phyloP scores from a whole-genome alignment of 2,888 invertebrate species.

The Caenorhabditis panamensis region DNA sequence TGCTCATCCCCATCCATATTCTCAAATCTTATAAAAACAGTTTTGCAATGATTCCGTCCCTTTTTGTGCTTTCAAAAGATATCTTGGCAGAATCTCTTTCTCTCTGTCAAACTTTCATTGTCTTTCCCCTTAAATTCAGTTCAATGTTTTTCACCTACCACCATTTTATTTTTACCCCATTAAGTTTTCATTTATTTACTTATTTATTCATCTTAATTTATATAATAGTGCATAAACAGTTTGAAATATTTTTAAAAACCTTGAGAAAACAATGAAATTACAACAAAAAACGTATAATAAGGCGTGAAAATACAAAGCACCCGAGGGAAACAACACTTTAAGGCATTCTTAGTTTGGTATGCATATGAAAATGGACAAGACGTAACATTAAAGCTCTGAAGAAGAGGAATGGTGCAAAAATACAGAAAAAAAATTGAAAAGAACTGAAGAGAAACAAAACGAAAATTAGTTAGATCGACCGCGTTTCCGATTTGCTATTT shows the following conservation, averaged over 20 bases:
- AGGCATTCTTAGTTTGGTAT: constrained; percentile 29
- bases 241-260: not conserved
- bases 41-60: constrained; percentile 9
- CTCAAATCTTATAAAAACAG: not conserved
- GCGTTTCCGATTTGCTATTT: constrained; percentile 66
- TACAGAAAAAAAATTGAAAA: constrained; percentile 4
- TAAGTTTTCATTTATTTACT: constrained; percentile 3
- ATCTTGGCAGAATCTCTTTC: constrained; percentile 9
- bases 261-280: constrained; percentile 7
- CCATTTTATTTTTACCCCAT: not conserved
- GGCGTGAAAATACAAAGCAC: constrained; percentile 25
- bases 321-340: constrained; percentile 35
- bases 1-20: constrained; percentile 34
- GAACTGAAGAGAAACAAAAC: not conserved
- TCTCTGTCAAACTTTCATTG: constrained; percentile 32
- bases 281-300: constrained; percentile 6
- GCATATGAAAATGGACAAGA: constrained; percentile 26
- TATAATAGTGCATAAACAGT: constrained; percentile 29
- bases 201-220: constrained; percentile 16
- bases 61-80: constrained; percentile 26
- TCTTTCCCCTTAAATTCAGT: not conserved
- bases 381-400: constrained; percentile 49
- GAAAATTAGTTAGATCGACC: constrained; percentile 53
- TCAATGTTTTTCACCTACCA: not conserved
- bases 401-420: constrained; percentile 41